Evolutionary conservation across 35 echinoderm and acorn worm genomes (phyloP).

Genomic region (Amphiura filiformis): DNA sequence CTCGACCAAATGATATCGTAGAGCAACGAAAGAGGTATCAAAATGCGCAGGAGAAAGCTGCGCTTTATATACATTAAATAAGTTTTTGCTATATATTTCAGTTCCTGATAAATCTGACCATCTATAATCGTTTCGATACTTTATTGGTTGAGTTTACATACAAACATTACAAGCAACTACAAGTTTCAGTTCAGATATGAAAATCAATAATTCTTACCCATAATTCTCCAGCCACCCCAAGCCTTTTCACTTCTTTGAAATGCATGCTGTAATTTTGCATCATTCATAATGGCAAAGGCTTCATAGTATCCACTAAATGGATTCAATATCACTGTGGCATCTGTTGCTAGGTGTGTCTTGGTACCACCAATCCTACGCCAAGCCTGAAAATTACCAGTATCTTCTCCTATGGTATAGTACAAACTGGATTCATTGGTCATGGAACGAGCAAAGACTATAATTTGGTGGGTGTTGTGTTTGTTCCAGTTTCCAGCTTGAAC

Average conservation of each 20-base stretch:
- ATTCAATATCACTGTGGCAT: constrained; percentile 54
- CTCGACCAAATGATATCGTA: too few species aligned
- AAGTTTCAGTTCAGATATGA: background rate
- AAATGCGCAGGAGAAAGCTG: too few species aligned
- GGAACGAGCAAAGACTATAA: constrained; percentile 66
- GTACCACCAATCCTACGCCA: constrained; percentile 52
- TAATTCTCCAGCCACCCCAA: constrained; percentile 49
- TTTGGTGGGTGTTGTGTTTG: too few species aligned
- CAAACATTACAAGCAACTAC: too few species aligned
- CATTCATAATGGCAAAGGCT: constrained; percentile 46
- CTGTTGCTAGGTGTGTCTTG: constrained; percentile 21
- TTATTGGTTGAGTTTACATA: too few species aligned
- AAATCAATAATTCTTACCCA: too few species aligned
- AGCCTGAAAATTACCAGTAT: background rate
- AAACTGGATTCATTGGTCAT: constrained; percentile 33
- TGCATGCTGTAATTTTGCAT: constrained; percentile 39
- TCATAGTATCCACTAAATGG: constrained; percentile 51
- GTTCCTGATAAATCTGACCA: too few species aligned
- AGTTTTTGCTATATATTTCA: too few species aligned
- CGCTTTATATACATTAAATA: too few species aligned
- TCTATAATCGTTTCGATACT: too few species aligned
- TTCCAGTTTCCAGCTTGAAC: constrained; percentile 13
- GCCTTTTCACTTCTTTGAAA: constrained; percentile 51
- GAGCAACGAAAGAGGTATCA: too few species aligned
- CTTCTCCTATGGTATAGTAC: constrained; percentile 48